A percentile compares a stretch with the other conserved stretches of the same genome.
These are phyloP conservation scores for Pycnonotus jocosus DNA, from an alignment of 2,113 vertebrate species.

Conservation along the genomic window DNA sequence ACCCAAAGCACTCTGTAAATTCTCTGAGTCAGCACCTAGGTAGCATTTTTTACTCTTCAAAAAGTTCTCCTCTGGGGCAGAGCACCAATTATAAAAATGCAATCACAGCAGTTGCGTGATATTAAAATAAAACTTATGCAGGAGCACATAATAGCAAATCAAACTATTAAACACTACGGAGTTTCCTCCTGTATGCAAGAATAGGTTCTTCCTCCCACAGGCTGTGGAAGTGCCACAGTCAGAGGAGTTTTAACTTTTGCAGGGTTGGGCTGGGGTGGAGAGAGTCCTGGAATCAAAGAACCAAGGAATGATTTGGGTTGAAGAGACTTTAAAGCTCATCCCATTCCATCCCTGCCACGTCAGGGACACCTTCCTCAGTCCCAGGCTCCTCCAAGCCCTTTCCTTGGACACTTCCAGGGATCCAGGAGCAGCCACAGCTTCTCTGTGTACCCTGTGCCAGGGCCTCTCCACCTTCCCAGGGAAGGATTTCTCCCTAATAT, in stretches of 20 bases:
- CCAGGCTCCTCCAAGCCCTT: fast-evolving
- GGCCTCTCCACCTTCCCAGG: fast-evolving
- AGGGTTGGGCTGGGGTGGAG: neutral
- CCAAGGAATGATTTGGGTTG: neutral
- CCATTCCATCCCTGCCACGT: no score
- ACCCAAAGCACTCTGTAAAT: neutral
- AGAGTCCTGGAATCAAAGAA: neutral
- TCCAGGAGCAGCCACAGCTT: neutral
- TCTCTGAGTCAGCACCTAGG: slow-evolving; percentile 48
- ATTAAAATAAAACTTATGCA: slow-evolving; percentile 47
- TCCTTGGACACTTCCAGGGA: neutral
- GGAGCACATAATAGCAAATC: slow-evolving; percentile 38
- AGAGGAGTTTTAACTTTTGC: neutral
- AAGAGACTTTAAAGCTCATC: neutral
- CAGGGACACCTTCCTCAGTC: neutral
- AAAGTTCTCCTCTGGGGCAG: slow-evolving; percentile 39
- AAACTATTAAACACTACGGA: neutral
- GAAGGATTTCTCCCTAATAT: fast-evolving
- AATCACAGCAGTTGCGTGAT: slow-evolving; percentile 36
- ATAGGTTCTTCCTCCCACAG: neutral
- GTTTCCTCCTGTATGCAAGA: neutral
- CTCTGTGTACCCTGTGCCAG: neutral
- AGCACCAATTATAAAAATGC: slow-evolving; percentile 60
- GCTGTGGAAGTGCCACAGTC: neutral
- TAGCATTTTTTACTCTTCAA: slow-evolving; percentile 42